Evolutionary conservation across 2,113 vertebrate genomes (phyloP), one percentile per base, ranked within the genome.

Genomic region (Phylloscopus trochilus): DNA sequence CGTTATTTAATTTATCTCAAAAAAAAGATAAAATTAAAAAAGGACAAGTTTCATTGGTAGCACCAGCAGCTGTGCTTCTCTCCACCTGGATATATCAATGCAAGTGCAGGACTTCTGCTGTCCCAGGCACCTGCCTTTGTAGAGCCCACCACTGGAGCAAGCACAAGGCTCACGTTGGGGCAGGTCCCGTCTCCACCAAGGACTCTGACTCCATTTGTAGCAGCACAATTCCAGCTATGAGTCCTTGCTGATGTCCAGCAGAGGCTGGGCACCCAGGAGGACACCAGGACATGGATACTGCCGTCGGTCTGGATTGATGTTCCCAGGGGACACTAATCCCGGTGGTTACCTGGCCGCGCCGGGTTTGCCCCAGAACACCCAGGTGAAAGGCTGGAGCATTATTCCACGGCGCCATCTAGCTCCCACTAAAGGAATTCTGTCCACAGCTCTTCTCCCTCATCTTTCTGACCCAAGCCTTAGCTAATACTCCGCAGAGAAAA

Each of bases 381-480:
- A 66, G 41, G 41, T 28, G 0, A 39, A 20, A 31, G 37, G 46
- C 51, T 58, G 72, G 58, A 76, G 92, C 87, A 30, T 84, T 94
- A 90, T 89, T 47, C 91, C 82, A 87, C 10, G 81, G 91, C 92
- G 87, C 96, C 95, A 97, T 92, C 96, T 97, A 95, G 86, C 96
- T 56, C 83, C 70, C 87, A 5, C 22, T 2, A 7, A 33, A 55
- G 70, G 83, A 77, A 94, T 52, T 15, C 59, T 79, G 67, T 12
- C 51, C 33, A 31, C 1, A 62, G 33, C 19, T 35, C 60, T 27
- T 23, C 4, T 1, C 37, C 62, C 37, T 2, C 52, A 6, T 9
- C 16, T 1, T 28, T 46, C 11, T 7, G 43, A 35, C 68, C 53
- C 79, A 60, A 68, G 84, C n/a, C 20, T 63, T 5, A 18, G 8